These are phyloP conservation scores for Xerus inauris DNA, from an alignment of 2,113 vertebrate genomes.

Conservation along the genomic window DNA sequence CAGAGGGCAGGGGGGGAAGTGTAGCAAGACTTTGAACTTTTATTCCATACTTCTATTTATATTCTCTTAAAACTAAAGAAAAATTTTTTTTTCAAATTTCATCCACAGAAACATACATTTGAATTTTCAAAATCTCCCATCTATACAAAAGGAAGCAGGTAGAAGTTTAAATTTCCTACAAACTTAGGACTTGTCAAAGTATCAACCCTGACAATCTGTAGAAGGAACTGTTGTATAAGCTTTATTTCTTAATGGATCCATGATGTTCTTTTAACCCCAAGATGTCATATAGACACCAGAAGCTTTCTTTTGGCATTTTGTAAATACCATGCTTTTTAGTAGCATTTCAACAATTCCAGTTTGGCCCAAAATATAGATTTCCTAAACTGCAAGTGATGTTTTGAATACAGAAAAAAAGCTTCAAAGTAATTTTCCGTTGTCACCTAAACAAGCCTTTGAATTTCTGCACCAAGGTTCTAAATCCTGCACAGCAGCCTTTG, in stretches of 20 bases:
- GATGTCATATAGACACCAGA: not conserved
- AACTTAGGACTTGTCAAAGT: not conserved
- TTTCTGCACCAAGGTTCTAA: not conserved
- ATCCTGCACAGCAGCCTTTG: not conserved
- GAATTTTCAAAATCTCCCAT: not conserved
- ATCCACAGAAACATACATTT: not conserved
- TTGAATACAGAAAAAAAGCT: not conserved
- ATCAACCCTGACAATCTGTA: not conserved
- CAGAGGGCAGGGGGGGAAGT: not conserved
- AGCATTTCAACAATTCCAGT: not conserved
- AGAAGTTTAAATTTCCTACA: not conserved
- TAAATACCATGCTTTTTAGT: constrained; percentile 20
- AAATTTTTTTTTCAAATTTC: not conserved
- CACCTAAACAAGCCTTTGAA: constrained; percentile 20
- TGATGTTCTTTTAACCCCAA: not conserved
- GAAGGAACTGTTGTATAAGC: not conserved
- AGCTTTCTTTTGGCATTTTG: constrained; percentile 7
- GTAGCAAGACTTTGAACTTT: not conserved
- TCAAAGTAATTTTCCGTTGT: constrained; percentile 38
- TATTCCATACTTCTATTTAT: not conserved
- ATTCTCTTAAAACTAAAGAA: not conserved
- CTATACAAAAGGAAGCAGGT: not conserved
- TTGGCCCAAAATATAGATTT: constrained; percentile 53
- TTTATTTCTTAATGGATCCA: not conserved
- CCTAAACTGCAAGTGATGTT: constrained; percentile 40